Percentiles rank a stretch among this genome's conserved stretches.
These are phyloP conservation scores for Epinotia ramella DNA, from an alignment of 2,888 invertebrate genomes.

Conservation along the genomic window DNA sequence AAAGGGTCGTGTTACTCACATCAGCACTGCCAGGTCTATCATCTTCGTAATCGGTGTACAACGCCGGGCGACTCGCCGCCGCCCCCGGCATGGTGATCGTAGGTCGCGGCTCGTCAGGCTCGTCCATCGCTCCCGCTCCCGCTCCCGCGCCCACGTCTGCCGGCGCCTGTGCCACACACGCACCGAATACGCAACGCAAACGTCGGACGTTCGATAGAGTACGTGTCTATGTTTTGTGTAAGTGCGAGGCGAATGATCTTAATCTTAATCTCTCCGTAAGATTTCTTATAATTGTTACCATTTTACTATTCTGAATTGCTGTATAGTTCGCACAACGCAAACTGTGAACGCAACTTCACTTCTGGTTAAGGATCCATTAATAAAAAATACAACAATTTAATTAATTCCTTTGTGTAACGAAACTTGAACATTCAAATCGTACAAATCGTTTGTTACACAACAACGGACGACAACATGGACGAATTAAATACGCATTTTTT, in stretches of 20 bases:
- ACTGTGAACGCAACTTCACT: neutral
- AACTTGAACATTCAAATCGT: neutral
- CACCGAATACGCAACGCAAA: slow-evolving; percentile 44
- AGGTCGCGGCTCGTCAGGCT: slow-evolving; percentile 57
- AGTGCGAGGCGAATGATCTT: slow-evolving; percentile 22
- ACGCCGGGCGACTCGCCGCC: slow-evolving; percentile 49
- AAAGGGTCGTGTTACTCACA: slow-evolving; percentile 50
- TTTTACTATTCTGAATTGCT: neutral
- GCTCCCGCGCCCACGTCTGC: slow-evolving; percentile 35
- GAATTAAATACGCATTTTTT: no score
- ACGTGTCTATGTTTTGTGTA: slow-evolving; percentile 28
- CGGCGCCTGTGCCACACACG: slow-evolving; percentile 44
- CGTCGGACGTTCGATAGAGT: slow-evolving; percentile 37
- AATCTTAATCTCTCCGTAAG: neutral
- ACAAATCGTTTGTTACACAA: no score
- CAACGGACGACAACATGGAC: no score
- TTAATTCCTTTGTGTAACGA: neutral
- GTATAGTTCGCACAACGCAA: neutral
- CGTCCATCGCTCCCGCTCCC: slow-evolving; percentile 46
- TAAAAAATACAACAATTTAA: neutral
- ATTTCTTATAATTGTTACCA: neutral
- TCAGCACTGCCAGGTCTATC: slow-evolving; percentile 59
- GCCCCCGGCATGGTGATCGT: slow-evolving; percentile 75
- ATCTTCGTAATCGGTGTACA: slow-evolving; percentile 59
- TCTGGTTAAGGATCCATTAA: neutral